Conservation (phyloP, 2,888 invertebrate species). For the Nezara viridula region DNA sequence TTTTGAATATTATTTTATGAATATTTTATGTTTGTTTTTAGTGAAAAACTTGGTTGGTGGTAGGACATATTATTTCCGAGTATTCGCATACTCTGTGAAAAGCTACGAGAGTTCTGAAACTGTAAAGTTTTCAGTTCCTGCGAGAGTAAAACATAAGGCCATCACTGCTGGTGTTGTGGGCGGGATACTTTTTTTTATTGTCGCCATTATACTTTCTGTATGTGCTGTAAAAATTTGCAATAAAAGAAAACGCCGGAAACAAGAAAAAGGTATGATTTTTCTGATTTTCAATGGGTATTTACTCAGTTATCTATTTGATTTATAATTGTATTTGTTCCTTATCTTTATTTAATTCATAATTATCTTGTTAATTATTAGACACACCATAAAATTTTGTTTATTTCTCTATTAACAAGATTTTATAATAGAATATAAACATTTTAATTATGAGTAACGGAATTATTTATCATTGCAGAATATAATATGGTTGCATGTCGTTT, state of each 20-base stretch:
- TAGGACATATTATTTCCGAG: conserved; percentile 91
- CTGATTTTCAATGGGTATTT: not conserved
- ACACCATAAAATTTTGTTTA: not conserved
- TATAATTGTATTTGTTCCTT: too few relatives aligned
- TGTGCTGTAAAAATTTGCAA: conserved; percentile 99
- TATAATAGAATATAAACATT: not conserved
- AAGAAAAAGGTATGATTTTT: conserved; percentile 86
- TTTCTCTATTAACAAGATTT: too few relatives aligned
- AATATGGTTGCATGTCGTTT: conserved; percentile 98
- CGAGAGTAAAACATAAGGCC: conserved; percentile 93
- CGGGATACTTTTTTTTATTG: conserved; percentile 96
- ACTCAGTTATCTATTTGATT: not conserved
- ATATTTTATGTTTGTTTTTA: conserved; percentile 69
- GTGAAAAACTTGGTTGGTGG: conserved; percentile 93
- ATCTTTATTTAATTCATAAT: not conserved
- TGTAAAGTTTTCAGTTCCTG: conserved; percentile 90
- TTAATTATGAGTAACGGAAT: not conserved
- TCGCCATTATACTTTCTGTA: conserved; percentile 96
- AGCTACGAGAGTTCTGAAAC: conserved; percentile 90
- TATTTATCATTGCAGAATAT: conserved; percentile 84
- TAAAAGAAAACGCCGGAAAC: conserved; percentile 95
- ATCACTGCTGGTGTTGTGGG: conserved; percentile 97
- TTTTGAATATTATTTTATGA: not conserved
- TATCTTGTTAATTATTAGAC: not conserved
- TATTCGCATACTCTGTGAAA: conserved; percentile 88